A percentile compares a stretch with the other conserved stretches of the same genome.
phyloP scores from a whole-genome alignment of 2,113 vertebrate species.

The Sigmodon hispidus region DNA sequence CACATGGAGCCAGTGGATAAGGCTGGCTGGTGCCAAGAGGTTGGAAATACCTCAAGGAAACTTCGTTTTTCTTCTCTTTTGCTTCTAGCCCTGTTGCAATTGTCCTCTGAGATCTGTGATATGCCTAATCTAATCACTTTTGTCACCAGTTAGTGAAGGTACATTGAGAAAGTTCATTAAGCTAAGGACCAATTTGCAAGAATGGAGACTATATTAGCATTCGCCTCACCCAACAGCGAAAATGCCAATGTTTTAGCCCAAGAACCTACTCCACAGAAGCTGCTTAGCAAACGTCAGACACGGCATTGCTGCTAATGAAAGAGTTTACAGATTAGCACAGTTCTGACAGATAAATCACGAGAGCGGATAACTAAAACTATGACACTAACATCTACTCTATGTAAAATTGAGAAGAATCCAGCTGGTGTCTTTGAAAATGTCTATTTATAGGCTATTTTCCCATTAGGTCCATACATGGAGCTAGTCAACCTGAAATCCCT shows the following conservation, averaged over 20 bases:
- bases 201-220: background rate
- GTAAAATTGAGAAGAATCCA: background rate
- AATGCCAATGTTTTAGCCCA: background rate
- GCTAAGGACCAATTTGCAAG: background rate
- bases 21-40: background rate
- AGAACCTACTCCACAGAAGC: background rate
- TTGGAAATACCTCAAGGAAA: background rate
- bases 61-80: background rate
- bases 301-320: rapidly evolving
- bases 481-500: background rate
- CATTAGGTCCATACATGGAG: background rate
- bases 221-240: background rate
- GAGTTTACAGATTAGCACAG: background rate
- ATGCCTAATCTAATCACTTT: background rate
- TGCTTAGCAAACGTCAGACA: background rate
- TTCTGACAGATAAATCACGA: background rate
- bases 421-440: background rate
- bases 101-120: background rate
- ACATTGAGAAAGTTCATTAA: background rate
- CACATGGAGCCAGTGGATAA: background rate
- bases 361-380: background rate
- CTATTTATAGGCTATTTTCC: background rate
- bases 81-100: background rate
- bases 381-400: background rate
- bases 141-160: background rate